Conservation (phyloP, 2,113 vertebrate genomes). For the Hemiprocne comata region DNA sequence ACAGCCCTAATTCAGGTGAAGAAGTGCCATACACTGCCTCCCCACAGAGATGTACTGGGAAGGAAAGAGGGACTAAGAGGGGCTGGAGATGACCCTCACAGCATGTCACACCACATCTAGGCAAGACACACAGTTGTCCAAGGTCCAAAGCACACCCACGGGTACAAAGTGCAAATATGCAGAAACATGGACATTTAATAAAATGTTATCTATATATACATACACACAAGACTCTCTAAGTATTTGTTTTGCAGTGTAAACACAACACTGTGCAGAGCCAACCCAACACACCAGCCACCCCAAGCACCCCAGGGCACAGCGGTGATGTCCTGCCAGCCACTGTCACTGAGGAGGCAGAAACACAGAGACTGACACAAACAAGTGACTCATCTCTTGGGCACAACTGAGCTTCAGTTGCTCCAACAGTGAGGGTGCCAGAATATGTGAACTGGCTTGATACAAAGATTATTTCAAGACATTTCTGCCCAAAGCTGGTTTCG, state of each 20-base stretch:
- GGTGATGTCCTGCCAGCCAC: not conserved
- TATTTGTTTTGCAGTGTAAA: not conserved
- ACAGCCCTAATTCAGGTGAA: not conserved
- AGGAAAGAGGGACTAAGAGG: not conserved
- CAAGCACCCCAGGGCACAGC: not conserved
- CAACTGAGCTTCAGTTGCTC: not conserved
- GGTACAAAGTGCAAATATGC: not conserved
- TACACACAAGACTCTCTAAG: not conserved
- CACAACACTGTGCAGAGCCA: not conserved
- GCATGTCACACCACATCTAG: not conserved
- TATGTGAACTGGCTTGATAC: rapidly evolving
- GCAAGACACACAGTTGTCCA: not conserved
- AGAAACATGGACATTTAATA: not conserved
- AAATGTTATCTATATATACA: not conserved
- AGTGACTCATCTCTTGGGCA: not conserved
- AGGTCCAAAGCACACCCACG: rapidly evolving
- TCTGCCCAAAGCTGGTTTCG: not conserved
- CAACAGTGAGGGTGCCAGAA: not conserved
- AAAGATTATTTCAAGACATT: not conserved
- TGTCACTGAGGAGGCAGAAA: not conserved
- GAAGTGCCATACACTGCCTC: not conserved
- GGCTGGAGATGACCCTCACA: not conserved
- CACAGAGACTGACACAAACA: not conserved
- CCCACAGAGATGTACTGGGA: not conserved
- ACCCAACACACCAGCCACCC: not conserved